phyloP scores from a whole-genome alignment of 2,797 vertebrate species.

The Sebastes alutus region DNA sequence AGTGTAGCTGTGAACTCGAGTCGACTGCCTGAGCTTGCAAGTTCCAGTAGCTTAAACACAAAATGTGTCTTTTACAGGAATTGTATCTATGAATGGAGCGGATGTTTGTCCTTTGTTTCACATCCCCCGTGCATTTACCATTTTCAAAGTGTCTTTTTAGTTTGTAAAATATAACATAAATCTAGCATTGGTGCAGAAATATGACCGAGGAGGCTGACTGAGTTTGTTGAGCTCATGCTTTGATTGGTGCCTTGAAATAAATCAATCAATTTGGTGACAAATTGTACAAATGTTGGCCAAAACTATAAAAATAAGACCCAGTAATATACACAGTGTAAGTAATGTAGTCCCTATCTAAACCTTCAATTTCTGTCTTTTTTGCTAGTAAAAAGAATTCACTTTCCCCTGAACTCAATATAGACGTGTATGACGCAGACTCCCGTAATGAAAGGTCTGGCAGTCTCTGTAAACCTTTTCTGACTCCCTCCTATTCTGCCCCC shows the following conservation, averaged over 20 bases:
- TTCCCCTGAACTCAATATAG: slow-evolving; percentile 20
- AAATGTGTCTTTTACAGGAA: neutral
- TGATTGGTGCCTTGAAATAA: neutral
- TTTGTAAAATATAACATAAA: neutral
- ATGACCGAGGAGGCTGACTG: neutral
- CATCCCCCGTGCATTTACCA: neutral
- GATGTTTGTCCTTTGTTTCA: neutral
- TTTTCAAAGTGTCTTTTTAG: neutral
- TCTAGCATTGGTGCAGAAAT: neutral
- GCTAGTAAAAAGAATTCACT: neutral
- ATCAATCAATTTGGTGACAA: neutral
- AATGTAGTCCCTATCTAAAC: neutral
- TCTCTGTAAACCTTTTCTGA: slow-evolving; percentile 11
- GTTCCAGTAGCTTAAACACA: neutral
- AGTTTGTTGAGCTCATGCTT: neutral
- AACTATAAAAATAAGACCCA: neutral
- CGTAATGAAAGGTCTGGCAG: slow-evolving; percentile 41
- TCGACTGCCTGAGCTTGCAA: neutral
- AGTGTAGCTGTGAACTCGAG: no score
- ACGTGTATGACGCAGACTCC: slow-evolving; percentile 3
- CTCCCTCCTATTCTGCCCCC: slow-evolving; percentile 18
- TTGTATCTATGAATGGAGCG: neutral
- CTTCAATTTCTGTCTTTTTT: neutral
- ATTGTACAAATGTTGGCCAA: neutral
- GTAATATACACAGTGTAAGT: neutral